phyloP scores from a whole-genome alignment of 2,888 invertebrate species.

The Cancer borealis region DNA sequence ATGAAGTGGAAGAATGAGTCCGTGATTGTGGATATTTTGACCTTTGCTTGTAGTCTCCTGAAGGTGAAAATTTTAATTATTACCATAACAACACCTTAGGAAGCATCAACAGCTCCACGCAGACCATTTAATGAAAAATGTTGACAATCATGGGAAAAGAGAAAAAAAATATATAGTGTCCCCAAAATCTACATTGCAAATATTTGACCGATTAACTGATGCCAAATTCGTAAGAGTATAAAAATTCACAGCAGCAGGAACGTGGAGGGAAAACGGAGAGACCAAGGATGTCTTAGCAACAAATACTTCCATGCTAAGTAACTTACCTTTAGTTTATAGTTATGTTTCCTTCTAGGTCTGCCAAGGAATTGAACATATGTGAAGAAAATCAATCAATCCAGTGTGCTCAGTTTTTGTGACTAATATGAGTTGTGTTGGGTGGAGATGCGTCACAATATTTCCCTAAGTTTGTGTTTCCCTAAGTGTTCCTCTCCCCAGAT shows the following conservation, averaged over 20 bases:
- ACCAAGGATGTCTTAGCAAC: not conserved
- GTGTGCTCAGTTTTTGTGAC: not conserved
- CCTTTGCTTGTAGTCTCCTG: not conserved
- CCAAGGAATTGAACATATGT: not conserved
- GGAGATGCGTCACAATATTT: not conserved
- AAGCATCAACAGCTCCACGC: not conserved
- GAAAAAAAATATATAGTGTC: not conserved
- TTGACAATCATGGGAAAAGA: not conserved
- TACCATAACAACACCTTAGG: not conserved
- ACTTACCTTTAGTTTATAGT: constrained; percentile 34
- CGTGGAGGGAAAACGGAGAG: not conserved
- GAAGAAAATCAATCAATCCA: too few species aligned
- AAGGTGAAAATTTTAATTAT: not conserved
- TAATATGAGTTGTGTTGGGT: not conserved
- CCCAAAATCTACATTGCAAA: not conserved
- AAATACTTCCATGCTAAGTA: not conserved
- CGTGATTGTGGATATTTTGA: too few species aligned
- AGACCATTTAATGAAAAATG: not conserved
- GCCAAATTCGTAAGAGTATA: not conserved
- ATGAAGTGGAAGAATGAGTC: too few species aligned
- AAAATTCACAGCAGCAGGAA: not conserved
- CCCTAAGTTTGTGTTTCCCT: not conserved
- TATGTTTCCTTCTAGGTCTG: not conserved
- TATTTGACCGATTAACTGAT: not conserved
- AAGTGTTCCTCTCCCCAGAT: not conserved